Evolutionary conservation across 2,113 vertebrate species (phyloP), one percentile per base, ranked within the genome.

Genomic region (Terrapene triunguis): DNA sequence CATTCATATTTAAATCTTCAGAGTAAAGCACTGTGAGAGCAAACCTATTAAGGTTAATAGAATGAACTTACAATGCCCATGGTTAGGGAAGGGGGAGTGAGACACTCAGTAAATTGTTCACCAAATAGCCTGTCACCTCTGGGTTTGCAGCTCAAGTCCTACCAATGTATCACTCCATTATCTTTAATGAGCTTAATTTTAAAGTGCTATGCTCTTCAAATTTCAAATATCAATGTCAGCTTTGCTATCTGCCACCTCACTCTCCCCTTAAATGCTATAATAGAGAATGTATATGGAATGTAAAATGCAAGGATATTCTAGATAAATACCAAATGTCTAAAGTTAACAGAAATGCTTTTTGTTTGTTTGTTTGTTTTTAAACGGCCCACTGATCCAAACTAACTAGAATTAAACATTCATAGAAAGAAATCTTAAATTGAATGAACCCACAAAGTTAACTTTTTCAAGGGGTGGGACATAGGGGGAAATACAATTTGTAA

Each of bases 21-120:
- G 88, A 95, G 89, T 92, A 96, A 98, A 98, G 96, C 89, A 92
- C 94, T 97, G 97, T 51, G 93, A 98, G 97, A 97, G 91, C 92
- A 97, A 97, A 95, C 90, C 97, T 98, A 98, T 97, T 98, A 95
- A 96, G 87, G 94, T 97, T 97, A 97, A 97, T 95, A 95, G 97
- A 97, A 98, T 96, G 96, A 97, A 94, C 85, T 97, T 95, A 86
- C 24, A 97, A 84, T 81, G 91, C 87, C 92, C 48, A 38, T 92
- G 88, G 91, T 88, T 96, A 91, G 92, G 86, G 82, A 84, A 95
- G 94, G 87, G 21, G 44, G 84, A 95, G 84, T 50, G 44, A 97
- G 92, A 93, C 59, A 62, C 74, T 94, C 85, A 82, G 94, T 97
- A 97, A 96, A 97, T 97, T 93, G 81, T 92, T 98, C 88, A 94